Evolutionary conservation across 1,140 invertebrate genomes (phyloP).

Genomic region (Arion vulgaris): DNA sequence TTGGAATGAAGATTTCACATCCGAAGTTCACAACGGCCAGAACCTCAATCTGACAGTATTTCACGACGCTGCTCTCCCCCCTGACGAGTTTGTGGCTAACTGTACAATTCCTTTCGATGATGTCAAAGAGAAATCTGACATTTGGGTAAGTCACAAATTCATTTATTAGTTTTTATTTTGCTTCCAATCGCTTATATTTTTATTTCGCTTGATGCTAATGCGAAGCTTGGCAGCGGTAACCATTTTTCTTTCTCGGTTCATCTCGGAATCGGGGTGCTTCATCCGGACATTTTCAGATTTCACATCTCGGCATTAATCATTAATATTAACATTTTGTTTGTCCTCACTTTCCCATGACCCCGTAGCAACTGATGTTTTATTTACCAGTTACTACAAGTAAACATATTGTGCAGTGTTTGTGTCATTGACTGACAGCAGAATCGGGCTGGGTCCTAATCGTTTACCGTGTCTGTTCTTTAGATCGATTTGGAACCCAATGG

Average conservation of each 20-base stretch:
- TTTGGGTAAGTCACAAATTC: slow-evolving; percentile 86
- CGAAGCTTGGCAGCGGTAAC: slow-evolving; percentile 19
- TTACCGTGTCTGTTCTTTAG: slow-evolving; percentile 75
- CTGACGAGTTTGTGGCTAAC: slow-evolving; percentile 97
- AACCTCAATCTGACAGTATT: slow-evolving; percentile 96
- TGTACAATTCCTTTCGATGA: slow-evolving; percentile 96
- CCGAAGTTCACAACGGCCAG: slow-evolving; percentile 92
- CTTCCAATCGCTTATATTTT: not conserved
- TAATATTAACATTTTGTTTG: not conserved
- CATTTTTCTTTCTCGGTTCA: slow-evolving; percentile 29
- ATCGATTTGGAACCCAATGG: slow-evolving; percentile 97
- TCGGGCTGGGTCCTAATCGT: slow-evolving; percentile 13
- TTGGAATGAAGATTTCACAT: slow-evolving; percentile 77
- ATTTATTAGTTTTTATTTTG: not conserved
- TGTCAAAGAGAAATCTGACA: slow-evolving; percentile 83
- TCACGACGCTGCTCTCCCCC: slow-evolving; percentile 97
- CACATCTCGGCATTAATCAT: slow-evolving; percentile 13
- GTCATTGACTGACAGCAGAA: not conserved
- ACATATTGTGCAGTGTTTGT: not conserved
- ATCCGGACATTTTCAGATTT: slow-evolving; percentile 40
- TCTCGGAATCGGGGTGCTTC: slow-evolving; percentile 37
- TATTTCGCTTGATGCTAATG: not conserved
- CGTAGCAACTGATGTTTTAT: not conserved
- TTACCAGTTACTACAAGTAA: not conserved
- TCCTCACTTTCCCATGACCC: not conserved